phyloP scores from a whole-genome alignment of 2,113 vertebrate species.

The Notothenia coriiceps region DNA sequence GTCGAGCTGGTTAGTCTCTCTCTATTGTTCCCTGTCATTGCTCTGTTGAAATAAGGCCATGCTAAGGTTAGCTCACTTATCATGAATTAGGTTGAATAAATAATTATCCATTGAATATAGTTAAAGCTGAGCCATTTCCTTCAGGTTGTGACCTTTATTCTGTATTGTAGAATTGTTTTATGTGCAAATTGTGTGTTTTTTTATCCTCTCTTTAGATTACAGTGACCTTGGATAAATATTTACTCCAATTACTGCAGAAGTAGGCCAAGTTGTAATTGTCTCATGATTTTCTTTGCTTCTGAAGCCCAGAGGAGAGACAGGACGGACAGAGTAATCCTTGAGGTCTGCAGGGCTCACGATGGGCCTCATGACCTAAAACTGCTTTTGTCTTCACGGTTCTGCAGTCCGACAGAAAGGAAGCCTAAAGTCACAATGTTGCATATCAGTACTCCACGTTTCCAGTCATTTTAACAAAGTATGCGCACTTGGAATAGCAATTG shows the following conservation, averaged over 20 bases:
- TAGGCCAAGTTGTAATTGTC: slow-evolving; percentile 9
- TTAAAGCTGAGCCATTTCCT: background rate
- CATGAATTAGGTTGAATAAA: background rate
- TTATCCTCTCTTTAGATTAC: background rate
- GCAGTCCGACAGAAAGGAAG: background rate
- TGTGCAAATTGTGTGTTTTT: background rate
- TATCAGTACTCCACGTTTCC: background rate
- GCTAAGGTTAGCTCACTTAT: background rate
- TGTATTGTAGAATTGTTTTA: no score
- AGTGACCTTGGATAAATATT: background rate
- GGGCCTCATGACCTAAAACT: slow-evolving; percentile 22
- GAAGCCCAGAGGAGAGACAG: slow-evolving; percentile 17
- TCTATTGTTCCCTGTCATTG: background rate
- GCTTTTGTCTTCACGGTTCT: slow-evolving; percentile 20
- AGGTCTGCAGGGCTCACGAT: slow-evolving; percentile 10
- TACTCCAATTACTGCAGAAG: background rate
- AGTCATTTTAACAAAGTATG: background rate
- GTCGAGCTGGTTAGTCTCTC: background rate
- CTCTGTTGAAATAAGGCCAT: background rate
- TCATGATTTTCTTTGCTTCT: slow-evolving; percentile 14
- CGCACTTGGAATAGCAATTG: background rate
- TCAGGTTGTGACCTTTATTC: background rate
- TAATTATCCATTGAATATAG: background rate
- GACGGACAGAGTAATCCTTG: slow-evolving; percentile 7
- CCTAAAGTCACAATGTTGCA: background rate